These are phyloP conservation scores for Popillia japonica DNA, from an alignment of 1,140 invertebrate species.

Conservation along the genomic window DNA sequence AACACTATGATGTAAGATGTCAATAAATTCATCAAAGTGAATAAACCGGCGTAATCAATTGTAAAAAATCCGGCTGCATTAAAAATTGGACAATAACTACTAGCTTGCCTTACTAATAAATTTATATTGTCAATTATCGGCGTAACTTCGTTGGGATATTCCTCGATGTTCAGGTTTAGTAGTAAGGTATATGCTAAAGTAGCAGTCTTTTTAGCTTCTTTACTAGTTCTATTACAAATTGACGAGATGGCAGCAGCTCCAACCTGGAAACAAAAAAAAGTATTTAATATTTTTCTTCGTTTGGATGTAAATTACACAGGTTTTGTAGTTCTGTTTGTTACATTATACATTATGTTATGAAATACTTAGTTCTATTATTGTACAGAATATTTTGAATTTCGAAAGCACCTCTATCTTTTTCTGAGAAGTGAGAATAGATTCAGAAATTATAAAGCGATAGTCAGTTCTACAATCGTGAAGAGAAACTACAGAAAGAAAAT, in stretches of 20 bases:
- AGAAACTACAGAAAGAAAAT: too few relatives aligned
- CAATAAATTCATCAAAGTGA: background rate
- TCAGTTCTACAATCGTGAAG: too few relatives aligned
- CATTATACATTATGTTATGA: too few relatives aligned
- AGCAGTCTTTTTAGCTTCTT: background rate
- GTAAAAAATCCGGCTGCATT: background rate
- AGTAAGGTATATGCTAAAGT: background rate
- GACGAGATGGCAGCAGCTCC: background rate
- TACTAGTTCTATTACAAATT: background rate
- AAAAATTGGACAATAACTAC: background rate
- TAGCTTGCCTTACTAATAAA: background rate
- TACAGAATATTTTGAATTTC: too few relatives aligned
- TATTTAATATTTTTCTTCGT: background rate
- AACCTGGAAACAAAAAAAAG: background rate
- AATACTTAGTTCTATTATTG: too few relatives aligned
- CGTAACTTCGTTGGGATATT: background rate
- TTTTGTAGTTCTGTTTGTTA: too few relatives aligned
- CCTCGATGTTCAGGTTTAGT: background rate
- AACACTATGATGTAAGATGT: background rate
- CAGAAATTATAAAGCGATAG: too few relatives aligned
- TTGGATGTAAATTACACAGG: background rate
- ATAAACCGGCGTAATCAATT: background rate
- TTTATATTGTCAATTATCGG: background rate
- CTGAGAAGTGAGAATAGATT: too few relatives aligned
- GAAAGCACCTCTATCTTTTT: too few relatives aligned